A percentile compares a stretch with the other conserved stretches of the same genome.
Conservation (phyloP, 2,797 vertebrate genomes). For the Toxotes lorentzi region DNA sequence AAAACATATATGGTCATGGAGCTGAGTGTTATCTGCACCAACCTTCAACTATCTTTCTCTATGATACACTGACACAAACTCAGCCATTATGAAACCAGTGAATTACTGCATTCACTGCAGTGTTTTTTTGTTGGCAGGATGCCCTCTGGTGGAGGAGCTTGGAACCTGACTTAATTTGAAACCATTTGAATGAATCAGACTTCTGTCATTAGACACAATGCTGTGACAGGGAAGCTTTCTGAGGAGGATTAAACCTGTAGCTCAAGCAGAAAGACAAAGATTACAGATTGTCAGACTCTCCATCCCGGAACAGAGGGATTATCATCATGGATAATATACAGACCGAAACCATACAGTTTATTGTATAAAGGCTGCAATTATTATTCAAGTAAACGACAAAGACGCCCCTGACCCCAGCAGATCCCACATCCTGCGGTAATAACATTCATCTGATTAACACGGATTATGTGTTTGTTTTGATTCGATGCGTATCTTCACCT, state of each 20-base stretch:
- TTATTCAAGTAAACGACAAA: slow-evolving; percentile 37
- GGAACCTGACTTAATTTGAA: slow-evolving; percentile 1
- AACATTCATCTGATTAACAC: slow-evolving; percentile 56
- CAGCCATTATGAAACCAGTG: background rate
- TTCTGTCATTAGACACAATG: background rate
- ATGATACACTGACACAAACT: background rate
- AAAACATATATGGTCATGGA: background rate
- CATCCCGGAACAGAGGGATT: background rate
- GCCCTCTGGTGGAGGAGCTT: slow-evolving; percentile 66
- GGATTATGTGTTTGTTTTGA: slow-evolving; percentile 56
- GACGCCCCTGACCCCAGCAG: slow-evolving; percentile 16
- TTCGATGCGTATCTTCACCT: slow-evolving; percentile 2
- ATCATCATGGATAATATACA: slow-evolving; percentile 22
- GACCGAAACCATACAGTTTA: slow-evolving; percentile 9
- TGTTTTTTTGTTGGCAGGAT: slow-evolving; percentile 38
- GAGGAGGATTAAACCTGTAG: slow-evolving; percentile 16
- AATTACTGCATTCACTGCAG: background rate
- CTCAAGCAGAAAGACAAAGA: background rate
- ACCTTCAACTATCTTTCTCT: background rate
- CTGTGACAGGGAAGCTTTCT: slow-evolving; percentile 15
- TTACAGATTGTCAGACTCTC: background rate
- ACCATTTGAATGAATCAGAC: background rate
- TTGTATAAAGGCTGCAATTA: slow-evolving; percentile 26
- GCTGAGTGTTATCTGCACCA: background rate
- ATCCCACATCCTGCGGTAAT: slow-evolving; percentile 42